Evolutionary conservation across 1,140 invertebrate genomes (phyloP).

Genomic region (Cydia amplana): DNA sequence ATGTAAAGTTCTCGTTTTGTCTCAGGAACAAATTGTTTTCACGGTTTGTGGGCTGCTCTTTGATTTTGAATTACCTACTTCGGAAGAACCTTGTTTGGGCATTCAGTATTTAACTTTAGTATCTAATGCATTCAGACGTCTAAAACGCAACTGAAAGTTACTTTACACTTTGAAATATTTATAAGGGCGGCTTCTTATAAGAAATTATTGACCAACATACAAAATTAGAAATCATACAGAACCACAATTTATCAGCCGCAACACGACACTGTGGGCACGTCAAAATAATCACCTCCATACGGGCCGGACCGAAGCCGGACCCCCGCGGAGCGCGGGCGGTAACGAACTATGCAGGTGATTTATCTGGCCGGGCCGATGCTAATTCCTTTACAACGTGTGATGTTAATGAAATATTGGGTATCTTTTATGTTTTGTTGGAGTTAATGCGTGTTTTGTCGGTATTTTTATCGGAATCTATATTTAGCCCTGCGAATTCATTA

Average conservation of each 20-base stretch:
- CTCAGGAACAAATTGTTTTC: not conserved
- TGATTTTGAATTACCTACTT: not conserved
- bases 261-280: conserved; percentile 47
- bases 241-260: conserved; percentile 27
- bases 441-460: conserved; percentile 31
- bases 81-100: not conserved
- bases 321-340: conserved; percentile 66
- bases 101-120: not conserved
- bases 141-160: not conserved
- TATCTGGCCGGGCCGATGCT: conserved; percentile 64
- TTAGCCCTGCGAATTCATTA: conserved; percentile 33
- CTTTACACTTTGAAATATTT: not conserved
- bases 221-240: conserved; percentile 25
- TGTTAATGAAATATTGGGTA: conserved; percentile 45
- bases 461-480: conserved; percentile 28
- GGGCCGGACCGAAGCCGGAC: conserved; percentile 66
- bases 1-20: not conserved
- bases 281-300: conserved; percentile 74
- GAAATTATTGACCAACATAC: conserved; percentile 27
- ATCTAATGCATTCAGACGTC: not conserved
- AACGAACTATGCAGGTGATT: conserved; percentile 75
- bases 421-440: conserved; percentile 31
- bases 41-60: not conserved
- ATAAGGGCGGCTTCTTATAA: not conserved
- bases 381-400: conserved; percentile 73